A percentile compares a stretch with the other conserved stretches of the same genome.
These are phyloP conservation scores for Morpho deidamia DNA, from an alignment of 2,888 invertebrate genomes.

Conservation along the genomic window DNA sequence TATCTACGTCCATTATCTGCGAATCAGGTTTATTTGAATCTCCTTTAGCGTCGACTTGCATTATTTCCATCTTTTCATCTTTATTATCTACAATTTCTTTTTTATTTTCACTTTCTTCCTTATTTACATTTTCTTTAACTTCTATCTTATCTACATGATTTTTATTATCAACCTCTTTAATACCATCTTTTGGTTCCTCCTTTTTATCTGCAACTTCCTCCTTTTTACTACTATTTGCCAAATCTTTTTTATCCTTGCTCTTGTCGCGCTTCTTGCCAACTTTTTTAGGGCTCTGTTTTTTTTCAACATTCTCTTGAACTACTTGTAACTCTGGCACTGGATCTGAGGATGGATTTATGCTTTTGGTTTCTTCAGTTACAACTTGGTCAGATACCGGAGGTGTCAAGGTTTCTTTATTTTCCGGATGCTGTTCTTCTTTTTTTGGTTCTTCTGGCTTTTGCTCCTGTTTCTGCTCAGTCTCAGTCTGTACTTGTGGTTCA, in stretches of 20 bases:
- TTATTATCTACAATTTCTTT: conserved; percentile 30
- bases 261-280: conserved; percentile 66
- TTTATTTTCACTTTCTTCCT: conserved; percentile 35
- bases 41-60: conserved; percentile 34
- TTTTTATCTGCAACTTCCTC: conserved; percentile 30
- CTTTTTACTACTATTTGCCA: conserved; percentile 44
- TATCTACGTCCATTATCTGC: conserved; percentile 68
- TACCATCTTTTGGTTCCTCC: conserved; percentile 38
- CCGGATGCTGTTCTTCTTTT: conserved; percentile 20
- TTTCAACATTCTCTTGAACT: conserved; percentile 32
- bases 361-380: conserved; percentile 39
- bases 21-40: conserved; percentile 40
- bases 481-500: conserved; percentile 22
- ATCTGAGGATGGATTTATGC: conserved; percentile 28
- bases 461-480: conserved; percentile 24
- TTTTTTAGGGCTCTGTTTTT: conserved; percentile 49
- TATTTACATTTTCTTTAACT: conserved; percentile 28
- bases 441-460: conserved; percentile 24
- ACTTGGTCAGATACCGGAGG: conserved; percentile 40
- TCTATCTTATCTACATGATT: conserved; percentile 18
- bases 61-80: conserved; percentile 31
- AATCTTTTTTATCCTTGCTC: conserved; percentile 63
- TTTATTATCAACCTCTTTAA: conserved; percentile 34
- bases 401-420: conserved; percentile 24
- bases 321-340: conserved; percentile 32